These are phyloP conservation scores for Gallinago nigripennis DNA, from an alignment of 2,797 vertebrate species.

Conservation along the genomic window DNA sequence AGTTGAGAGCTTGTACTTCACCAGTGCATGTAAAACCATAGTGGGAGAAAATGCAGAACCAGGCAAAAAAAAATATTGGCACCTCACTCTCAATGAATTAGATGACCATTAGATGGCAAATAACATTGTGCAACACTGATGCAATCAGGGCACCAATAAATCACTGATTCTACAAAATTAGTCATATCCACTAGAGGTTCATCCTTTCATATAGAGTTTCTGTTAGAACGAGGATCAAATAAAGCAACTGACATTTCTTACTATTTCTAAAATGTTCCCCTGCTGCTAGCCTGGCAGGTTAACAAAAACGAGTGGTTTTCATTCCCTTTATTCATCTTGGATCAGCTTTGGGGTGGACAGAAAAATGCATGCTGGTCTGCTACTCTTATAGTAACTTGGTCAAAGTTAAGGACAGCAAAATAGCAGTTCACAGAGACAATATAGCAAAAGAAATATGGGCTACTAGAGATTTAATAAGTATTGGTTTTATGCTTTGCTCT, in stretches of 20 bases:
- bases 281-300: not conserved
- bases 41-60: not conserved
- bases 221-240: not conserved
- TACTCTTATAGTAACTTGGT: not conserved
- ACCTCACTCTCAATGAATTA: not conserved
- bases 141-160: not conserved
- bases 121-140: not conserved
- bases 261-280: not conserved
- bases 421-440: not conserved
- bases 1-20: not conserved
- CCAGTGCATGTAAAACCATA: not conserved
- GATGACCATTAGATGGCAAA: not conserved
- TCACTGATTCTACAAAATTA: not conserved
- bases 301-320: not conserved
- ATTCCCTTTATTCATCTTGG: not conserved
- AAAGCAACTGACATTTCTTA: not conserved
- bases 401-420: not conserved
- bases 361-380: not conserved
- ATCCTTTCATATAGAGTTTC: not conserved
- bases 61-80: not conserved
- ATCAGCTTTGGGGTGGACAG: not conserved
- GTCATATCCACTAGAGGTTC: not conserved
- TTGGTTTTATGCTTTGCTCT: slow-evolving; percentile 12
- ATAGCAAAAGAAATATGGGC: not conserved
- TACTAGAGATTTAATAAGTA: not conserved